phyloP scores from a whole-genome alignment of 30 jellyfish, hydroid and myxozoan genomes.

The Hydractinia symbiolongicarpus region DNA sequence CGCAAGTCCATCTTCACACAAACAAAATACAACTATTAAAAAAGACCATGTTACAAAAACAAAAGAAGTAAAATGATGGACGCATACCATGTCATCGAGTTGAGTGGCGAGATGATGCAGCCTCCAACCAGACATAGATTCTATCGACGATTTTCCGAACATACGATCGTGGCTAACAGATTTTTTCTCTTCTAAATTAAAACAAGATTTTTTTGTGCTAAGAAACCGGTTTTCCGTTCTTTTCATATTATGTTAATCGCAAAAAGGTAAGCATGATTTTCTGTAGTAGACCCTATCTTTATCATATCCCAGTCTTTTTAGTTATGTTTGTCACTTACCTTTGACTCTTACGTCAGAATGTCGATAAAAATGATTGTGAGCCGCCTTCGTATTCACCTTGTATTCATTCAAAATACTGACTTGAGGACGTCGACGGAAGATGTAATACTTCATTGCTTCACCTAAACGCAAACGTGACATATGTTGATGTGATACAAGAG shows the following conservation, averaged over 20 bases:
- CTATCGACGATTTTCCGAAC: constrained; percentile 43
- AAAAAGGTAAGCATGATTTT: too few relatives aligned
- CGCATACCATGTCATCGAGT: constrained; percentile 85
- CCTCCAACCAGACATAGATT: constrained; percentile 81
- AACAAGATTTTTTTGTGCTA: background rate
- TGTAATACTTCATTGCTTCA: constrained; percentile 51
- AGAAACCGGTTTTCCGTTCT: too few relatives aligned
- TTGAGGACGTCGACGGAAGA: constrained; percentile 67
- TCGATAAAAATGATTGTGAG: constrained; percentile 88
- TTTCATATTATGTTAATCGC: too few relatives aligned
- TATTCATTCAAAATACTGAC: constrained; percentile 70
- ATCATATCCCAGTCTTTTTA: too few relatives aligned
- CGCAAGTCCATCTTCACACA: too few relatives aligned
- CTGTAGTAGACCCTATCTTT: too few relatives aligned
- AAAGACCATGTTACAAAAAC: too few relatives aligned
- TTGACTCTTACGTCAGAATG: constrained; percentile 77
- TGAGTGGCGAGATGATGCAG: constrained; percentile 82
- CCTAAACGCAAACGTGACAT: constrained; percentile 23
- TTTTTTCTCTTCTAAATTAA: constrained; percentile 59
- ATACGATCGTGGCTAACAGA: constrained; percentile 48
- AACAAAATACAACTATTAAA: too few relatives aligned
- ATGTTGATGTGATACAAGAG: background rate
- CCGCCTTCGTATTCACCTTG: constrained; percentile 86
- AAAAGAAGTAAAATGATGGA: too few relatives aligned
- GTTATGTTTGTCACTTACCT: constrained; percentile 44